Base-by-base conservation (phyloP, 2,888 invertebrate species). In the Polydesmus complanatus region DNA sequence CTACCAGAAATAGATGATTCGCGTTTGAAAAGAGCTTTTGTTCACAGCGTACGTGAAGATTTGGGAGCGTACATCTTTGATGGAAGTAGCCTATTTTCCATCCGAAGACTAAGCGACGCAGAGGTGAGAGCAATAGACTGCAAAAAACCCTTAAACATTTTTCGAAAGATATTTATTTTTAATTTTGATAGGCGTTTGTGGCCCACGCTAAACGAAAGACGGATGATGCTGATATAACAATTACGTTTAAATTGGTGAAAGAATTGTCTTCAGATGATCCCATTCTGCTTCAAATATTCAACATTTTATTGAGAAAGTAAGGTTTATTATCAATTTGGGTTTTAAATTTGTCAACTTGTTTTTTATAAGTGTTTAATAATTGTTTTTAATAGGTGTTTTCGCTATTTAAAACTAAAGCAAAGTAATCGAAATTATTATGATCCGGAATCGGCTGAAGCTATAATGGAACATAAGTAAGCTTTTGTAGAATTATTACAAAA, bases 401-500 rank as follows among this genome's bases (percentile, higher is more conserved):
- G 67, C 22, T 63, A 67, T 58, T 53, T 70, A 58, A 64, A 66
- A 2, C 67, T 66, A 60, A 63, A 65, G 11, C 68, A 67, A 37
- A 59, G 71, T 8, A 68, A 68, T 1, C 63, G 70, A 2, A 62
- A 71, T 56, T 70, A 67, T 60, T 71, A 68, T 65, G 67, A 71
- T 58, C 60, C 58, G 26, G 47, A 58, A 0, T 58, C 57, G 3
- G 62, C 63, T 1, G 64, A 67, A 8, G 58, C 64, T 21, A 70
- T 73, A 21, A 70, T 69, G 25, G 69, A 70, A 54, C 70, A 70
- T 66, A 70, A 70, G 73, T 74, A 67, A 68, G 71, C 22, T 19
- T 22, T 8, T 21, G 3, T 52, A 58, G n/a, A n/a, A n/a, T n/a
- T n/a, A n/a, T n/a, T n/a, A n/a, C n/a, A n/a, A 27, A 54, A 37